Evolutionary conservation across 2,888 invertebrate genomes (phyloP).

Genomic region (Platerodrilus igneus): DNA sequence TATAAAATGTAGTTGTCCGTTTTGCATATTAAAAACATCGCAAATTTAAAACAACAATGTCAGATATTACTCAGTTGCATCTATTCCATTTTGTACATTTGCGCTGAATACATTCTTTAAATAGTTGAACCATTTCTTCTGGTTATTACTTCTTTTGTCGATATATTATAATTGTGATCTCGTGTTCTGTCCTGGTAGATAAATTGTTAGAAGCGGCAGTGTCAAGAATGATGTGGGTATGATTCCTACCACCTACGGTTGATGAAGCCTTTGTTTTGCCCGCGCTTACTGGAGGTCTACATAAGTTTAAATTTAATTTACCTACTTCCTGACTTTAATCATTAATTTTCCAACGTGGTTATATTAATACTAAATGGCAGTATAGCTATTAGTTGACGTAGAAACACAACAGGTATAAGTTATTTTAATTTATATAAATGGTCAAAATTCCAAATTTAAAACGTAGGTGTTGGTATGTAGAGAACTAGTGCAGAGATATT

Average conservation of each 20-base stretch:
- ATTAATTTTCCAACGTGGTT: slow-evolving; percentile 5
- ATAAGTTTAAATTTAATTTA: slow-evolving; percentile 16
- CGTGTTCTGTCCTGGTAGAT: slow-evolving; percentile 37
- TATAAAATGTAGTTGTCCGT: no score
- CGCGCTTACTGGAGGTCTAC: slow-evolving; percentile 39
- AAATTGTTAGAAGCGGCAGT: slow-evolving; percentile 37
- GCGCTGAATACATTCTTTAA: slow-evolving; percentile 18
- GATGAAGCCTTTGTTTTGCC: slow-evolving; percentile 38
- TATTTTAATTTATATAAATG: no score
- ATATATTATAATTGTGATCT: slow-evolving; percentile 39
- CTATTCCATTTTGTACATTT: slow-evolving; percentile 14
- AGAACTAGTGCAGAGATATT: slow-evolving; percentile 26
- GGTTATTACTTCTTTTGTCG: slow-evolving; percentile 21
- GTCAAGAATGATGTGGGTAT: slow-evolving; percentile 42
- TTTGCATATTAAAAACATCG: no score
- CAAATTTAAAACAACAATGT: no score
- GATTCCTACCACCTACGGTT: slow-evolving; percentile 40
- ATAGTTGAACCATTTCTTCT: slow-evolving; percentile 16
- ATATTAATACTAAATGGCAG: slow-evolving; percentile 1
- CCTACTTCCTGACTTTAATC: slow-evolving; percentile 13
- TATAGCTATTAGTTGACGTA: no score
- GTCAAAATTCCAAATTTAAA: no score
- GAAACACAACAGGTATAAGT: no score
- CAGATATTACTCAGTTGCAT: no score
- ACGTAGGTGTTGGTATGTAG: slow-evolving; percentile 17